These are phyloP conservation scores for Steinernema scapterisci DNA, from an alignment of 2,888 invertebrate genomes.

Conservation along the genomic window DNA sequence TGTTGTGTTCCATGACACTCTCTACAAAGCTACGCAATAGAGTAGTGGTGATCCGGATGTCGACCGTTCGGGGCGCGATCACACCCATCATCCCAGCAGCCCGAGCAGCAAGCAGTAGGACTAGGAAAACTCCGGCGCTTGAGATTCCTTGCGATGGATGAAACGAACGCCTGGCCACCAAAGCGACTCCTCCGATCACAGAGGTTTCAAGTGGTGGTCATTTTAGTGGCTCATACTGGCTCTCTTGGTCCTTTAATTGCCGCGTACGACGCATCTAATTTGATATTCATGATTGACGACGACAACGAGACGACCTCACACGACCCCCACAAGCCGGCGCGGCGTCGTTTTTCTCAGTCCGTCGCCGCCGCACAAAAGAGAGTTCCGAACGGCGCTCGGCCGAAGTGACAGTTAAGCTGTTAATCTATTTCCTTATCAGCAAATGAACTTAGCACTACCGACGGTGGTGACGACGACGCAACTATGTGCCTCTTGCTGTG, in stretches of 20 bases:
- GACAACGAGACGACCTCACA: slow-evolving; percentile 23
- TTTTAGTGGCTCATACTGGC: background rate
- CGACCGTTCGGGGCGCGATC: background rate
- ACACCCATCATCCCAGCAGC: too few species aligned
- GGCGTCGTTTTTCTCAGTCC: background rate
- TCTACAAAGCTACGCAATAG: slow-evolving; percentile 27
- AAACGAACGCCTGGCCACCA: background rate
- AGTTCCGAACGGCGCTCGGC: background rate
- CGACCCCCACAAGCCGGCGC: too few species aligned
- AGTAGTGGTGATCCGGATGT: slow-evolving; percentile 12
- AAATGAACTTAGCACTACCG: too few species aligned
- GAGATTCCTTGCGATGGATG: too few species aligned
- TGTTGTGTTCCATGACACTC: slow-evolving; percentile 31
- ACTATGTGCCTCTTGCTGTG: too few species aligned
- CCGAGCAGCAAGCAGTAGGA: too few species aligned
- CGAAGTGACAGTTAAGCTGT: slow-evolving; percentile 1
- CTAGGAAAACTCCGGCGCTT: too few species aligned
- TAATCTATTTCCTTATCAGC: background rate
- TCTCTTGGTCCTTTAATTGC: slow-evolving; percentile 26
- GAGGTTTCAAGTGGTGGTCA: background rate
- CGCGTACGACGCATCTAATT: slow-evolving; percentile 28
- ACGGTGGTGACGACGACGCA: too few species aligned
- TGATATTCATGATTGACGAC: slow-evolving; percentile 29
- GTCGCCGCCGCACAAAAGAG: background rate
- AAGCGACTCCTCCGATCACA: background rate